Conservation (phyloP, 2,113 vertebrate genomes). For the Salvator merianae region DNA sequence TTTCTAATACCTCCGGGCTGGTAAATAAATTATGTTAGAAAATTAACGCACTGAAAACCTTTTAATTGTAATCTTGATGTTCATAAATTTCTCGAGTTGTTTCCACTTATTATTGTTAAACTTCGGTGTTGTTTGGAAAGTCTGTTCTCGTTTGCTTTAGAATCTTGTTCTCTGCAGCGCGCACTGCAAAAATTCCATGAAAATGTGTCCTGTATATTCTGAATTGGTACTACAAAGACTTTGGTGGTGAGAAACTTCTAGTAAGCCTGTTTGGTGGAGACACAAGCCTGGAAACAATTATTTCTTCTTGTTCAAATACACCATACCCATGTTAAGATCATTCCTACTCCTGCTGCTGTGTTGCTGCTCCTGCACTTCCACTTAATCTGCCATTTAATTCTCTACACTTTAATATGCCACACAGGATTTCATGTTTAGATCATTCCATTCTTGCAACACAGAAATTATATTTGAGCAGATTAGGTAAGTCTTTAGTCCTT, state of each 20-base stretch:
- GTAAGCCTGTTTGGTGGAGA: fast-evolving
- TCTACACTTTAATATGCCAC: not conserved
- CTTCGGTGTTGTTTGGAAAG: fast-evolving
- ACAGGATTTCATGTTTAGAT: not conserved
- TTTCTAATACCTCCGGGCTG: not conserved
- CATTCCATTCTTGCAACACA: not conserved
- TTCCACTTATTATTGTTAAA: not conserved
- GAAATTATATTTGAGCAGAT: not conserved
- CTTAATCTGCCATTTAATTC: not conserved
- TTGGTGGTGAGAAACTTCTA: fast-evolving
- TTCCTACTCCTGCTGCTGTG: not conserved
- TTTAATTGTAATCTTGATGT: not conserved
- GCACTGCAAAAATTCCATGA: not conserved
- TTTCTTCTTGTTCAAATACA: not conserved
- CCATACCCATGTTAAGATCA: not conserved
- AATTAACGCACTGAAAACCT: not conserved
- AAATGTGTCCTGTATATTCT: fast-evolving
- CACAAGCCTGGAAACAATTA: no score
- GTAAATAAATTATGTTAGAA: not conserved
- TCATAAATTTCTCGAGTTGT: not conserved
- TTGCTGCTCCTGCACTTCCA: not conserved
- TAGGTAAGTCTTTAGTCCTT: not conserved
- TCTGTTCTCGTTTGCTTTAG: not conserved
- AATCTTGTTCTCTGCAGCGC: not conserved
- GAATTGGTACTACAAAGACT: not conserved